phyloP scores from a whole-genome alignment of 2,888 invertebrate species.

The Tenthredo livida region DNA sequence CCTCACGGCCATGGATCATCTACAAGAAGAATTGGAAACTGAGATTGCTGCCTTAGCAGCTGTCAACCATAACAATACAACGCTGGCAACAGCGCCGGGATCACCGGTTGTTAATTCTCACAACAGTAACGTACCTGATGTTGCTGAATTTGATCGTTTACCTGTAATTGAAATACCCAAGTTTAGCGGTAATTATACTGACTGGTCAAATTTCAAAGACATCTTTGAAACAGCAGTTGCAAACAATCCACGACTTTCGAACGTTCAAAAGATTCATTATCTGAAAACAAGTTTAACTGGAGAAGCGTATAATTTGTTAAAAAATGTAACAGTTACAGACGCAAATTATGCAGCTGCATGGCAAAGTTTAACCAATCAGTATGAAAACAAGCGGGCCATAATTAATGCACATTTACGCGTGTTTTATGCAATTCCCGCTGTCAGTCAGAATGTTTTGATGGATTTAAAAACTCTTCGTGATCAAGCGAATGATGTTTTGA shows the following conservation, averaged over 20 bases:
- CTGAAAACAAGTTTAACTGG: neutral
- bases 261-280: constrained; percentile 10
- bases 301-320: neutral
- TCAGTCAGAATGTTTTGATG: neutral
- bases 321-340: neutral
- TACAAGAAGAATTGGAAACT: neutral
- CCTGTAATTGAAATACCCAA: neutral
- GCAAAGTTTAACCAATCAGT: neutral
- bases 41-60: neutral
- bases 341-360: neutral
- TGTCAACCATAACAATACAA: too few relatives aligned
- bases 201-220: neutral
- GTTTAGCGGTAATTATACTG: neutral
- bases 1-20: neutral
- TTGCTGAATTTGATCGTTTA: neutral
- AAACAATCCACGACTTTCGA: neutral
- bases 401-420: neutral
- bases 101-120: too few relatives aligned
- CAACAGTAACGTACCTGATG: neutral
- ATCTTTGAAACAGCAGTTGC: neutral
- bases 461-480: too few relatives aligned
- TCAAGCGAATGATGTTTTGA: too few relatives aligned
- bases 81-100: neutral
- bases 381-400: neutral
- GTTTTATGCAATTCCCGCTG: neutral